Percentiles rank a stretch among this genome's conserved stretches.
Evolutionary conservation across 2,113 vertebrate species (phyloP).

Genomic region (Atherinomorus stipes): DNA sequence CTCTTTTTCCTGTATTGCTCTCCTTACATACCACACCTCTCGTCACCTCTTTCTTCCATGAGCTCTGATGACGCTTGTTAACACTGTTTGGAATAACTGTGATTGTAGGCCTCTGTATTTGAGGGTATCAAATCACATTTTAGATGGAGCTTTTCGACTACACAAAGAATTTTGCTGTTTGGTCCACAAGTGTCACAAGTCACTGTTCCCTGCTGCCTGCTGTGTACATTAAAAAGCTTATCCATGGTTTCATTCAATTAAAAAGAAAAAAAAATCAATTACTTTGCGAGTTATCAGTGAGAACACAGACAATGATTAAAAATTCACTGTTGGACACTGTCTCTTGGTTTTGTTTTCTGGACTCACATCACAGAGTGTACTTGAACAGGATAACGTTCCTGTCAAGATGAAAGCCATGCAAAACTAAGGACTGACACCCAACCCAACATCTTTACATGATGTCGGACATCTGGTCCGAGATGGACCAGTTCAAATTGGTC

Average conservation of each 20-base stretch:
- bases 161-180: constrained; percentile 35
- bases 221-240: constrained; percentile 47
- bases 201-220: constrained; percentile 55
- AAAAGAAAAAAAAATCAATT: constrained; percentile 70
- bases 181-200: constrained; percentile 50
- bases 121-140: constrained; percentile 27
- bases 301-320: constrained; percentile 56
- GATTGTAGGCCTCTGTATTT: constrained; percentile 16
- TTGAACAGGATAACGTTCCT: constrained; percentile 54
- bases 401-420: constrained; percentile 55
- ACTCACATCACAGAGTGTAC: constrained; percentile 45
- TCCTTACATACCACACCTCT: constrained; percentile 67
- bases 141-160: constrained; percentile 17
- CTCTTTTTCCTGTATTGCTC: constrained; percentile 60
- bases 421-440: constrained; percentile 18
- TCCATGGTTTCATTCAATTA: constrained; percentile 63
- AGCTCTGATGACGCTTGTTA: constrained; percentile 20
- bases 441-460: constrained; percentile 9
- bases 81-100: constrained; percentile 42
- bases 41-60: constrained; percentile 56
- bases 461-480: no score
- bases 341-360: constrained; percentile 60
- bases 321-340: constrained; percentile 51
- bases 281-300: constrained; percentile 47
- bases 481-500: constrained; percentile 28